phyloP scores from a whole-genome alignment of 2,113 vertebrate species.

The Euleptes europaea region DNA sequence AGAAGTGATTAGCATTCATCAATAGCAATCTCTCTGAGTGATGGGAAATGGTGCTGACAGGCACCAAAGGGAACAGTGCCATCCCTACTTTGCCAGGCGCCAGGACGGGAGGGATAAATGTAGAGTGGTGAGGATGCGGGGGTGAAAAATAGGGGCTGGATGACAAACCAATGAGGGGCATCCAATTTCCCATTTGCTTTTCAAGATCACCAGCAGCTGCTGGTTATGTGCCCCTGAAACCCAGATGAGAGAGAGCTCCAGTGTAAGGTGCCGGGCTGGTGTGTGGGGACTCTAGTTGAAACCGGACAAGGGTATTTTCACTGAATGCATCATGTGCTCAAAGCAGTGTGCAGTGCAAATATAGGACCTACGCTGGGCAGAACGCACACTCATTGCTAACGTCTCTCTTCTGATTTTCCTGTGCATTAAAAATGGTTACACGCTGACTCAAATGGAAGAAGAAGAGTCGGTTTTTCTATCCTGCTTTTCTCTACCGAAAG shows the following conservation, averaged over 20 bases:
- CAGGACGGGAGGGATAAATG: neutral
- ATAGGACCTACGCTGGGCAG: neutral
- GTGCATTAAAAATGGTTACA: neutral
- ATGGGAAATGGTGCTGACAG: slow-evolving; percentile 9
- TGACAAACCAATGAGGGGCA: neutral
- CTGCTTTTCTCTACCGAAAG: no score
- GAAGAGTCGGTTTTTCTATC: no score
- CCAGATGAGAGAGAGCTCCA: neutral
- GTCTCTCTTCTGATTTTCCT: neutral
- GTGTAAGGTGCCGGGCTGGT: neutral
- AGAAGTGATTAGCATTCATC: slow-evolving; percentile 27
- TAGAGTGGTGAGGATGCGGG: neutral
- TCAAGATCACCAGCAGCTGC: neutral
- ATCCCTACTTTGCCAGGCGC: neutral
- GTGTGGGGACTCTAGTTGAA: neutral
- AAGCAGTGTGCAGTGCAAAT: neutral
- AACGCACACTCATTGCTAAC: neutral
- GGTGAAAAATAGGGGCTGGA: neutral
- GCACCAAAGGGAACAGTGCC: slow-evolving; percentile 7
- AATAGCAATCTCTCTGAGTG: slow-evolving; percentile 29
- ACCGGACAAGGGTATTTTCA: neutral
- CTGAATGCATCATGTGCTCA: neutral
- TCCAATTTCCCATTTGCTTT: neutral
- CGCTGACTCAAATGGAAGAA: no score
- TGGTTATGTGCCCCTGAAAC: neutral